Base-by-base conservation (phyloP, 2,888 invertebrate species). In the Trichopoda pennipes region DNA sequence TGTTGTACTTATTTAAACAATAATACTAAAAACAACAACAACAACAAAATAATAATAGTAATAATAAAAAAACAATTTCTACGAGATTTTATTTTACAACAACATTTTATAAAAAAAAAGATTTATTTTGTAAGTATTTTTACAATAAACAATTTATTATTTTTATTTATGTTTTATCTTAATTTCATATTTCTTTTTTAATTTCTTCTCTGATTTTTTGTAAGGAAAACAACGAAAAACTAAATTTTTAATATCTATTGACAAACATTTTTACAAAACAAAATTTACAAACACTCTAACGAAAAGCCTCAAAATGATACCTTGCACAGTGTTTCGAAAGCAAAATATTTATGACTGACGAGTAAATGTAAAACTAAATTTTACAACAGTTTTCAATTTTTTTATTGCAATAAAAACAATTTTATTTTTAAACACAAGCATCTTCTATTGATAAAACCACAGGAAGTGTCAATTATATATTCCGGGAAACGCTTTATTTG, bases 71-170 rank as follows among this genome's bases (percentile, higher is more conserved):
- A 76, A 61, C 64, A 58, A 60, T 75, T 64, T 60, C 32, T 55
- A 78, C 58, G 38, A 74, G 64, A 81, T 74, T 69, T 63, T 58
- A 55, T 69, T 69, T 69, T 77, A 55, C 64, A 81, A 74, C 32
- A 38, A 51, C 75, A 55, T 55, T 61, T 9, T n/a, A n/a, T n/a
- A n/a, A n/a, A 66, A 8, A 60, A 56, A 44, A 73, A n/a, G 14
- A 64, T 51, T 58, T 53, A 69, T 68, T 82, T 79, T 58, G 79
- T 79, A 79, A 79, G 79, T 79, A 64, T 28, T 38, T 38, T 38
- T 38, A 38, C 38, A 38, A 38, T 38, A 12, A 38, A 44, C 35
- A 55, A 42, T 66, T n/a, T 17, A 17, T 44, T 28, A n/a, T n/a
- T 56, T 44, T 23, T 35, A 12, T 38, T 66, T 14, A 53, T 17